A percentile compares a stretch with the other conserved stretches of the same genome.
phyloP scores from a whole-genome alignment of 1,140 invertebrate species.

The Listronotus oregonensis region DNA sequence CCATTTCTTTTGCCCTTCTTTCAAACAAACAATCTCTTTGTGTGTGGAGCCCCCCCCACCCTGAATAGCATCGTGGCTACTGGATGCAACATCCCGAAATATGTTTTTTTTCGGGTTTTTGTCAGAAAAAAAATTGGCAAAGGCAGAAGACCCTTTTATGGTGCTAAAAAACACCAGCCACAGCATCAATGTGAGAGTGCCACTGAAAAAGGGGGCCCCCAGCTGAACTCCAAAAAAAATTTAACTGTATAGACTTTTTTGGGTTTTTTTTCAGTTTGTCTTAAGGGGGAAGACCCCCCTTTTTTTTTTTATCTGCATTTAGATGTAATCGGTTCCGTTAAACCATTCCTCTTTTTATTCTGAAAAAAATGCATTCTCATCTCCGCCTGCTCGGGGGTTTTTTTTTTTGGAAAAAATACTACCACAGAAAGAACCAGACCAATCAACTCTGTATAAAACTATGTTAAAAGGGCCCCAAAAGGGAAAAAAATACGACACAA shows the following conservation, averaged over 20 bases:
- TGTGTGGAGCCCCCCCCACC: background rate
- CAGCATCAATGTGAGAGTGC: background rate
- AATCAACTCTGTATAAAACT: no score
- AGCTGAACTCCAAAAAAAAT: background rate
- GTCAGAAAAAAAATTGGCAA: no score
- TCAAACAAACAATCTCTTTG: background rate
- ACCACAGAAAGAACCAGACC: no score
- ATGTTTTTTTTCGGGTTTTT: background rate
- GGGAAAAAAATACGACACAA: no score
- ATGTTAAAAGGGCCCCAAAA: no score
- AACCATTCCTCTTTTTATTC: background rate
- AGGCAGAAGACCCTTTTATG: no score
- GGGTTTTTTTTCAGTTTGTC: background rate
- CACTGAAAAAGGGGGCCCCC: background rate
- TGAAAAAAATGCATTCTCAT: background rate
- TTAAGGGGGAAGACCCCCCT: background rate
- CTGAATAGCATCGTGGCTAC: constrained; percentile 4
- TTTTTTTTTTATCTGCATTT: background rate
- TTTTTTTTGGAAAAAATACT: no score
- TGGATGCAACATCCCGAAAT: no score
- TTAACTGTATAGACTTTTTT: background rate
- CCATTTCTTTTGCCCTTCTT: background rate
- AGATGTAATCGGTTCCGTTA: no score
- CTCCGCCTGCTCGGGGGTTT: background rate
- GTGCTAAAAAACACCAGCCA: background rate